These are phyloP conservation scores for Madoqua kirkii DNA, from an alignment of 2,113 vertebrate genomes.

Conservation along the genomic window DNA sequence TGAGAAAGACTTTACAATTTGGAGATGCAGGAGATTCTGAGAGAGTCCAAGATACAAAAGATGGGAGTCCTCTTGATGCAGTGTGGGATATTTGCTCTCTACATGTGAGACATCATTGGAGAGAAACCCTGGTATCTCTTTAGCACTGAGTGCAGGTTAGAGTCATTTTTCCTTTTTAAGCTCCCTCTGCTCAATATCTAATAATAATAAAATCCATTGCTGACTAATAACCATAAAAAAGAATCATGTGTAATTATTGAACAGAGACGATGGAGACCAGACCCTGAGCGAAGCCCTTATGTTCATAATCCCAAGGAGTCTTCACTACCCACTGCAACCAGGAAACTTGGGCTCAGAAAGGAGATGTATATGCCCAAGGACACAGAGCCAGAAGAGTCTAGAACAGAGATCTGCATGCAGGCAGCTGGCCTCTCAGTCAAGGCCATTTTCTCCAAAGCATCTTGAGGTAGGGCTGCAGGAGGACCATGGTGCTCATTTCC, in stretches of 20 bases:
- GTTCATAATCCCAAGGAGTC: neutral
- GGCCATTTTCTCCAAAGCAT: neutral
- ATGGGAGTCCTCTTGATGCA: neutral
- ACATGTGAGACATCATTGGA: rapidly evolving
- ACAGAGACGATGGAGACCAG: neutral
- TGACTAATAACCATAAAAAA: neutral
- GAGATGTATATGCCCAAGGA: neutral
- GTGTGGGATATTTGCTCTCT: neutral
- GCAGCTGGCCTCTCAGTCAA: neutral
- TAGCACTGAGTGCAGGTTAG: neutral
- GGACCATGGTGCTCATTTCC: neutral
- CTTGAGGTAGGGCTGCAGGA: neutral
- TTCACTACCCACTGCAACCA: neutral
- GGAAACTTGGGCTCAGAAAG: neutral
- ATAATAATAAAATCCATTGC: neutral
- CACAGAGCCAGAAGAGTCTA: neutral
- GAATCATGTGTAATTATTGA: neutral
- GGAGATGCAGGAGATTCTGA: neutral
- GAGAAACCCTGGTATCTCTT: neutral
- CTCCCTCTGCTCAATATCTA: neutral
- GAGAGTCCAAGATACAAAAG: neutral
- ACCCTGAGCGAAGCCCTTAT: neutral
- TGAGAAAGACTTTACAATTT: neutral
- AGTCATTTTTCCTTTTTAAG: neutral
- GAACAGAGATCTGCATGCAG: neutral